These are phyloP conservation scores for Misgurnus anguillicaudatus DNA, from an alignment of 2,113 vertebrate species.

Conservation along the genomic window DNA sequence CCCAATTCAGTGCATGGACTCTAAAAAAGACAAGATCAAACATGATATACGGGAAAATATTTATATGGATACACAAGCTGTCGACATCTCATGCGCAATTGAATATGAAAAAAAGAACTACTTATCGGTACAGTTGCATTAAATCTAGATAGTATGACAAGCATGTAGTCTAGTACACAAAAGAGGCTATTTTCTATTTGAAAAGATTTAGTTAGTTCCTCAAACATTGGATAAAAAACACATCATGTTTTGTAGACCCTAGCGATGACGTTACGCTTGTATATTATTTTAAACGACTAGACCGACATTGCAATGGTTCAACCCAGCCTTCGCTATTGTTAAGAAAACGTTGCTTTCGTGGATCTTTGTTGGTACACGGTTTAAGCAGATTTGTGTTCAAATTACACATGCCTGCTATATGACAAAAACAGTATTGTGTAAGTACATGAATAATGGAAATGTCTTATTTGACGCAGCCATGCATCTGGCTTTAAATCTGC, in stretches of 20 bases:
- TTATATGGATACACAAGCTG: slow-evolving; percentile 63
- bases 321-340: slow-evolving; percentile 43
- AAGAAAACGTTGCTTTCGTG: slow-evolving; percentile 2
- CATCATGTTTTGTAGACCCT: slow-evolving; percentile 77
- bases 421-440: neutral
- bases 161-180: slow-evolving; percentile 76
- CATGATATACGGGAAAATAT: slow-evolving; percentile 63
- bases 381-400: slow-evolving; percentile 7
- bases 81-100: slow-evolving; percentile 64
- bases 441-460: slow-evolving; percentile 4
- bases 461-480: neutral
- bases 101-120: slow-evolving; percentile 62
- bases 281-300: slow-evolving; percentile 65
- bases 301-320: slow-evolving; percentile 59
- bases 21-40: slow-evolving; percentile 66
- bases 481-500: neutral
- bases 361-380: slow-evolving; percentile 25
- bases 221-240: slow-evolving; percentile 68
- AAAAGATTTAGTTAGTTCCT: slow-evolving; percentile 75
- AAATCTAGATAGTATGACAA: slow-evolving; percentile 68
- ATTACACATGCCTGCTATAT: neutral
- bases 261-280: slow-evolving; percentile 71
- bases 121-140: slow-evolving; percentile 69
- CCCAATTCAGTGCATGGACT: slow-evolving; percentile 75
- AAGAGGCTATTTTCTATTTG: slow-evolving; percentile 80